These are phyloP conservation scores for Patagioenas fasciata DNA, from an alignment of 2,113 vertebrate genomes.

Conservation along the genomic window DNA sequence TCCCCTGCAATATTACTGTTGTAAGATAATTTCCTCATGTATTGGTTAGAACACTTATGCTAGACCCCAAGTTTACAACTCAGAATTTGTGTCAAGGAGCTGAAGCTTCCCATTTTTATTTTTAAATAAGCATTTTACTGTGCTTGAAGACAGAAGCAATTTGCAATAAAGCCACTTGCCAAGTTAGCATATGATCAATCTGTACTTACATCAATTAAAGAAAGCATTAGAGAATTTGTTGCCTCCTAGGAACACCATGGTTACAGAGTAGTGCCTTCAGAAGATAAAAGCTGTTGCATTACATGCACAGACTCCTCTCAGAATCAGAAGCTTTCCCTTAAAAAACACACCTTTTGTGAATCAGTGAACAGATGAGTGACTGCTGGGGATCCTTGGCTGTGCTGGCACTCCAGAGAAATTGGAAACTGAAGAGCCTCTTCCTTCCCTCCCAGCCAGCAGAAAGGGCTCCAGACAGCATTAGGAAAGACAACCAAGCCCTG, in stretches of 20 bases:
- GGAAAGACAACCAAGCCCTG: not conserved
- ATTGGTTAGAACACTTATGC: not conserved
- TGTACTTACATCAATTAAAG: not conserved
- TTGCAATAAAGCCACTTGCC: not conserved
- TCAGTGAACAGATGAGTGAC: not conserved
- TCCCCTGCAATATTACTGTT: not conserved
- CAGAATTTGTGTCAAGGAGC: not conserved
- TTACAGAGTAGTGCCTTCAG: not conserved
- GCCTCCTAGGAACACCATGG: not conserved
- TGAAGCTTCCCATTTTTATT: not conserved
- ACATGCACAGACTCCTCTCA: not conserved
- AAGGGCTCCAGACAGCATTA: not conserved
- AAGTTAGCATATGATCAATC: not conserved
- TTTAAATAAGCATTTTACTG: not conserved
- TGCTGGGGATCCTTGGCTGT: not conserved
- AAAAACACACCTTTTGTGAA: slow-evolving; percentile 5
- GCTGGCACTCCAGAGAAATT: not conserved
- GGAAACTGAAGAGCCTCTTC: not conserved
- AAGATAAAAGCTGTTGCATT: not conserved
- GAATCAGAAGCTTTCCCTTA: not conserved
- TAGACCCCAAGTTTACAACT: not conserved
- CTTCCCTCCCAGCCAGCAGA: not conserved
- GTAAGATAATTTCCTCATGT: not conserved
- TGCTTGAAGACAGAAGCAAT: not conserved
- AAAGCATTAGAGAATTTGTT: not conserved